Conservation (phyloP, 2,888 invertebrate species). For the Erannis defoliaria region DNA sequence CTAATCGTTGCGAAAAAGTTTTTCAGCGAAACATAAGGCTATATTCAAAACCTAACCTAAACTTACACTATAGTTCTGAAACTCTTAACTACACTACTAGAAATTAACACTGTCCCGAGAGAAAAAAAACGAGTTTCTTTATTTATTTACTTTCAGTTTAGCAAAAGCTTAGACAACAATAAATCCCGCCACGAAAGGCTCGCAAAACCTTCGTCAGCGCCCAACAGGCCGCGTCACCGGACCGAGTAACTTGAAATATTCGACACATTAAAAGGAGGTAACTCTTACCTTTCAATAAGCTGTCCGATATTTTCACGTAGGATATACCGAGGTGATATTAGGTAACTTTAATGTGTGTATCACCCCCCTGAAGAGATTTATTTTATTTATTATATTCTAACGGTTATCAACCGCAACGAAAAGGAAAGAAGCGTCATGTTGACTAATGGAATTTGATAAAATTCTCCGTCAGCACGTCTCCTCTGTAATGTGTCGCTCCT, state of each 20-base stretch:
- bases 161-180: slow-evolving; percentile 14
- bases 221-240: not conserved
- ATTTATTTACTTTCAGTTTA: too few species aligned
- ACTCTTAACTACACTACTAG: too few species aligned
- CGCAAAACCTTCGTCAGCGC: slow-evolving; percentile 16
- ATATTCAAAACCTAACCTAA: too few species aligned
- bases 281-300: not conserved
- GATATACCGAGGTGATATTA: not conserved
- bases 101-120: too few species aligned
- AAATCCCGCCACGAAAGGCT: slow-evolving; percentile 13
- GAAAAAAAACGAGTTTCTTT: too few species aligned
- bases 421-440: not conserved
- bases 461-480: not conserved
- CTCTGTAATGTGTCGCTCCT: too few species aligned
- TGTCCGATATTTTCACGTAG: not conserved
- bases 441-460: not conserved
- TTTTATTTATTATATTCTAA: not conserved
- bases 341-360: not conserved
- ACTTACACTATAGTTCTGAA: too few species aligned
- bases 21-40: too few species aligned
- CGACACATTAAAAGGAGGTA: not conserved
- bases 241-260: slow-evolving; percentile 11
- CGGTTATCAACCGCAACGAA: not conserved
- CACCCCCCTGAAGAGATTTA: not conserved
- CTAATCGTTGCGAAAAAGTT: too few species aligned